Percentiles rank a stretch among this genome's conserved stretches.
phyloP scores from a whole-genome alignment of 1,140 invertebrate species.

The Drosophila carrolli region DNA sequence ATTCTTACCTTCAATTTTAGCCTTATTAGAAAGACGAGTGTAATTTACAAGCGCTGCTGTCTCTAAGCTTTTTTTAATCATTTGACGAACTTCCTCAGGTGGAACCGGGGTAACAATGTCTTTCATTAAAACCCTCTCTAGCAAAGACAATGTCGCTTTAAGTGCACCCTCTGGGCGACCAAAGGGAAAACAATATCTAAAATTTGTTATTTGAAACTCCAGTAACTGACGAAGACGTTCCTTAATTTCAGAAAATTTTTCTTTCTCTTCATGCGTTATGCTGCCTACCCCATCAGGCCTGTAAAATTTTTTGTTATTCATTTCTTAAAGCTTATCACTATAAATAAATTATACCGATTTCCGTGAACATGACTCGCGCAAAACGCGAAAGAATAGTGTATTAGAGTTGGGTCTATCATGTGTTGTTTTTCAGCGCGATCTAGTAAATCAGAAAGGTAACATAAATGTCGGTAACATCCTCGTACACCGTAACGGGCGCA shows the following conservation, averaged over 20 bases:
- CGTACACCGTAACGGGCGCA: slow-evolving; percentile 98
- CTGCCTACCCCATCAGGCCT: slow-evolving; percentile 99
- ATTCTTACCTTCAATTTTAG: slow-evolving; percentile 96
- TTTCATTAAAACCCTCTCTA: slow-evolving; percentile 99
- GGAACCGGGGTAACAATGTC: slow-evolving; percentile 99
- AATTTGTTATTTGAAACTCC: slow-evolving; percentile 99
- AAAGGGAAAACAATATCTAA: slow-evolving; percentile 99
- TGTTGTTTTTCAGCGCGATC: slow-evolving; percentile 96
- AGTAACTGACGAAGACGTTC: slow-evolving; percentile 96
- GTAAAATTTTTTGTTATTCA: background rate
- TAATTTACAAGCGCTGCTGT: slow-evolving; percentile 99
- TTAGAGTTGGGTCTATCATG: slow-evolving; percentile 98
- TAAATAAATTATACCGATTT: slow-evolving; percentile 86
- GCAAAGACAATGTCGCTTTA: slow-evolving; percentile 97
- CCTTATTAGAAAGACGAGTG: slow-evolving; percentile 97
- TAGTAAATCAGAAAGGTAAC: slow-evolving; percentile 97
- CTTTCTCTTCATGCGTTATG: slow-evolving; percentile 98
- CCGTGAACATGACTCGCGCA: slow-evolving; percentile 99
- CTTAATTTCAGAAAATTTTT: slow-evolving; percentile 99
- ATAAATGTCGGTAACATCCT: slow-evolving; percentile 98
- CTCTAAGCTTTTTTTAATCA: slow-evolving; percentile 99
- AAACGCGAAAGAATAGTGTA: slow-evolving; percentile 99
- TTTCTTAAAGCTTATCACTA: background rate
- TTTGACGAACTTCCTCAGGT: slow-evolving; percentile 96
- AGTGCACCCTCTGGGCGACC: slow-evolving; percentile 98